Conservation (phyloP, 2,797 vertebrate genomes). For the Ctenopoma kingsleyae region DNA sequence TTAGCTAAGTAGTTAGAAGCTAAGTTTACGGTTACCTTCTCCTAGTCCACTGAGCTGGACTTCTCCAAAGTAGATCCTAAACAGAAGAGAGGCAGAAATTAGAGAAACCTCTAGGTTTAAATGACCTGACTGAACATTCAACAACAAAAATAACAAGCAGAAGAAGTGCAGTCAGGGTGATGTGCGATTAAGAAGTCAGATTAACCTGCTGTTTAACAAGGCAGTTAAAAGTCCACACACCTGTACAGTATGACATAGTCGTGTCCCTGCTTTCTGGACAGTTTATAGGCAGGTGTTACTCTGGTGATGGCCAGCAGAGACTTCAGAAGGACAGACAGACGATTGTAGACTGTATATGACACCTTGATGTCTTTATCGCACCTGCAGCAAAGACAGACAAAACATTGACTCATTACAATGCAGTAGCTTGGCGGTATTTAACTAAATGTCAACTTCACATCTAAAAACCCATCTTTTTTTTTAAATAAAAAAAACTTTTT, state of each 20-base stretch:
- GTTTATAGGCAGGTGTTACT: constrained; percentile 97
- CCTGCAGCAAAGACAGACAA: constrained; percentile 74
- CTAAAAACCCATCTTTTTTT: not conserved
- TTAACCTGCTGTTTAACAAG: not conserved
- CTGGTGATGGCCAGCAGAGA: constrained; percentile 97
- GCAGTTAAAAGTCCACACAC: constrained; percentile 70
- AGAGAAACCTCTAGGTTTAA: not conserved
- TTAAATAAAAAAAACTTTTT: not conserved
- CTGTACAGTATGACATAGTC: constrained; percentile 99
- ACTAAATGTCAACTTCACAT: not conserved
- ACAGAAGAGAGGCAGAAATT: constrained; percentile 41
- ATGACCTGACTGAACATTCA: not conserved
- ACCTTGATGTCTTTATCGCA: constrained; percentile 99
- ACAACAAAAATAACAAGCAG: not conserved
- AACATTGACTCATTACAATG: not conserved
- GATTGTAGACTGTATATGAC: constrained; percentile 98
- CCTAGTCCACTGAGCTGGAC: constrained; percentile 95
- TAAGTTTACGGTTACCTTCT: constrained; percentile 87
- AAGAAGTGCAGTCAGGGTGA: not conserved
- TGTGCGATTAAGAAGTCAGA: not conserved
- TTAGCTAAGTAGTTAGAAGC: not conserved
- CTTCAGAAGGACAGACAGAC: constrained; percentile 95
- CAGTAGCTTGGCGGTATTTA: not conserved
- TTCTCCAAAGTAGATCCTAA: constrained; percentile 98
- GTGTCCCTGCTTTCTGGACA: constrained; percentile 97